Evolutionary conservation across 2,113 vertebrate genomes (phyloP).

Genomic region (zebrafish (Danio rerio)): DNA sequence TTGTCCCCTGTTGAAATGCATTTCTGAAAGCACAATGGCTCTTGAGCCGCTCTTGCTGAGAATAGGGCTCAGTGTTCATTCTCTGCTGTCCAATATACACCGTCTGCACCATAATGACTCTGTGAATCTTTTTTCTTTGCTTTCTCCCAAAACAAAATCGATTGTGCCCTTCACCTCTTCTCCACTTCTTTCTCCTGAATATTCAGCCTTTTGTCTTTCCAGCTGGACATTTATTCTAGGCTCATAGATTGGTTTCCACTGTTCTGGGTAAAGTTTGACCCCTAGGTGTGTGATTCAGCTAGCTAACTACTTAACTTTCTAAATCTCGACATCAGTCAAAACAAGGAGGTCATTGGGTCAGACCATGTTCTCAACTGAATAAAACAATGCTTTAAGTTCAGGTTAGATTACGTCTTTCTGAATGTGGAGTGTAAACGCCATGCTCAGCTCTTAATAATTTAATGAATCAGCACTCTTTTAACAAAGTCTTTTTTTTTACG

Average conservation of each 20-base stretch:
- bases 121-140: not conserved
- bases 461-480: not conserved
- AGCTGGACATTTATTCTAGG: not conserved
- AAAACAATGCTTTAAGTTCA: not conserved
- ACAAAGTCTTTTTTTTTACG: not conserved
- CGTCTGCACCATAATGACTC: not conserved
- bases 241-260: slow-evolving; percentile 6
- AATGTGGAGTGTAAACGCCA: not conserved
- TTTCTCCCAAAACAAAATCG: not conserved
- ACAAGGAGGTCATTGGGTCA: too few species aligned
- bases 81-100: not conserved
- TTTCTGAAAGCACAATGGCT: not conserved
- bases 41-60: not conserved
- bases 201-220: not conserved
- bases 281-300: not conserved
- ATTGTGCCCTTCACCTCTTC: not conserved
- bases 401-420: not conserved
- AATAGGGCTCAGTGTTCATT: not conserved
- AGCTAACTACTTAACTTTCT: not conserved
- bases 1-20: not conserved
- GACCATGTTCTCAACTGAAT: not conserved
- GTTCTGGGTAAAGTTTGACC: not conserved
- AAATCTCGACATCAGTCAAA: not conserved
- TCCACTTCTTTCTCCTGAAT: not conserved
- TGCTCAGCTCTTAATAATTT: not conserved